These are phyloP conservation scores for Pachyseris speciosa DNA, from an alignment of 64 coral and sea anemone genomes.

Conservation along the genomic window DNA sequence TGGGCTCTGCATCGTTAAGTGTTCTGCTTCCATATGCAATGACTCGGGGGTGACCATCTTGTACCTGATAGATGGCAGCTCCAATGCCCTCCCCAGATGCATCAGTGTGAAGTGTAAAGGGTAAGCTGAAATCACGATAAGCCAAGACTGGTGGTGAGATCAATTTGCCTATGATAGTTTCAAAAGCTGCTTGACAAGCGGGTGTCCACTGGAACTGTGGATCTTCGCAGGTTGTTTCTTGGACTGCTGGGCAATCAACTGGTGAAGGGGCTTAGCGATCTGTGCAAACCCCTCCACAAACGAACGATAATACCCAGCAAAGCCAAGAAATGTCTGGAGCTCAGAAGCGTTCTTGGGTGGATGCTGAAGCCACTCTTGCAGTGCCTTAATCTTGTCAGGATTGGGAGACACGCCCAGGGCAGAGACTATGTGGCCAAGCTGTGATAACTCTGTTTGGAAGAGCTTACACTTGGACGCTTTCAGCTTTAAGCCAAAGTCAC, in stretches of 20 bases:
- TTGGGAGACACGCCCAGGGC: conserved; percentile 13
- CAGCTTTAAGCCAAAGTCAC: conserved; percentile 53
- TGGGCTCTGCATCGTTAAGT: conserved; percentile 48
- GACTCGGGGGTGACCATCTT: conserved; percentile 4
- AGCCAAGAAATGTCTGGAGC: too few relatives aligned
- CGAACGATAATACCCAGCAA: too few relatives aligned
- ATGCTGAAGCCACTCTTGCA: too few relatives aligned
- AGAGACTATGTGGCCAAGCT: conserved; percentile 53
- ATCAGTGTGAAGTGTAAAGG: background rate
- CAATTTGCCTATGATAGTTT: conserved; percentile 41
- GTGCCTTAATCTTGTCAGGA: too few relatives aligned
- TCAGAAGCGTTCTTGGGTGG: too few relatives aligned
- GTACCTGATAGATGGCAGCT: conserved; percentile 51
- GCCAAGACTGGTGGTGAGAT: conserved; percentile 45
- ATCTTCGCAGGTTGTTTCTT: background rate
- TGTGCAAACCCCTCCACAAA: too few relatives aligned
- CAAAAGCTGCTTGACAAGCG: too few relatives aligned
- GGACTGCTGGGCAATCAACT: background rate
- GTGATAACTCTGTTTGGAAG: conserved; percentile 8
- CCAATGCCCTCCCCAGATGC: conserved; percentile 32
- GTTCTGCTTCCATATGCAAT: conserved; percentile 64
- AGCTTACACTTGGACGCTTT: conserved; percentile 71
- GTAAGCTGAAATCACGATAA: conserved; percentile 29
- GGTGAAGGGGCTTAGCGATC: too few relatives aligned
- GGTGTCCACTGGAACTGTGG: background rate